These are phyloP conservation scores for Odocoileus hemionus DNA, from an alignment of 2,113 vertebrate genomes.

Conservation along the genomic window DNA sequence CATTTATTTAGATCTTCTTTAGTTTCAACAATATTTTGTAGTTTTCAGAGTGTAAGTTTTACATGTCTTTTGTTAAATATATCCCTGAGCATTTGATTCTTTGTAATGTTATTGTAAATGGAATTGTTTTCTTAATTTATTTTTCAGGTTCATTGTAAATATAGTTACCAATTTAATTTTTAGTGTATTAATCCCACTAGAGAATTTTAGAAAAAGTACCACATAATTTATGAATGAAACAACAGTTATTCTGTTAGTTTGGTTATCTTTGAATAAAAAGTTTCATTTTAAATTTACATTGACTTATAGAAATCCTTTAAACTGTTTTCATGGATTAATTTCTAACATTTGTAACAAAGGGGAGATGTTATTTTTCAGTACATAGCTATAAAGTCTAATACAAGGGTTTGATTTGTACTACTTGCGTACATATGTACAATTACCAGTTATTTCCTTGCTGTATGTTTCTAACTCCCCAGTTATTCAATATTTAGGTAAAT, in stretches of 20 bases:
- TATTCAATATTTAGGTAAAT: neutral
- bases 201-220: neutral
- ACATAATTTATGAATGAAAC: neutral
- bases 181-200: neutral
- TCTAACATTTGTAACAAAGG: neutral
- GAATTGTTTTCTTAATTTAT: conserved; percentile 11
- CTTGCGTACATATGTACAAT: neutral
- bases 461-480: neutral
- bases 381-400: neutral
- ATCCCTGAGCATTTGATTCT: neutral
- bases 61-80: neutral
- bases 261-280: conserved; percentile 13
- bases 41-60: conserved; percentile 7
- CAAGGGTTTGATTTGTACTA: neutral
- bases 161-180: neutral
- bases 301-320: conserved; percentile 1
- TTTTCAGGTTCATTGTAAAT: neutral
- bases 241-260: neutral
- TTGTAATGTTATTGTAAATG: conserved; percentile 19
- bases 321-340: neutral
- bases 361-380: neutral
- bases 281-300: conserved; percentile 1
- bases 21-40: conserved; percentile 3
- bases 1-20: neutral
- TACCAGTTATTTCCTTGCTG: neutral